phyloP scores from a whole-genome alignment of 2,797 vertebrate species.

The Sternarchorhynchus goeldii region DNA sequence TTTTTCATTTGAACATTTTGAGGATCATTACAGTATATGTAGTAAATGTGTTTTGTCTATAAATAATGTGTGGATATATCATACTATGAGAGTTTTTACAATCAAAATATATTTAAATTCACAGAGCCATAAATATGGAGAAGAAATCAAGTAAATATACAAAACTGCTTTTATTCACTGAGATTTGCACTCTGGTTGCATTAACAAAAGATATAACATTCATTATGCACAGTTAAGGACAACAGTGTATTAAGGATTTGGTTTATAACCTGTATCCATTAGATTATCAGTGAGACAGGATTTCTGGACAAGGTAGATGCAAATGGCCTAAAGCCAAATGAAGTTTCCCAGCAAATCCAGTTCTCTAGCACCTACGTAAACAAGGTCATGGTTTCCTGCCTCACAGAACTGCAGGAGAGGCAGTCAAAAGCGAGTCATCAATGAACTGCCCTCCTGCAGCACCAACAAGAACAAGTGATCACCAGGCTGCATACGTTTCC shows the following conservation, averaged over 20 bases:
- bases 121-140: not conserved
- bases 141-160: conserved; percentile 33
- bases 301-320: conserved; percentile 16
- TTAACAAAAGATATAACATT: conserved; percentile 49
- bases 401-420: conserved; percentile 23
- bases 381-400: conserved; percentile 10
- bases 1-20: not conserved
- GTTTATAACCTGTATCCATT: conserved; percentile 32
- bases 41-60: not conserved
- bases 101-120: not conserved
- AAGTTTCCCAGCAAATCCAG: conserved; percentile 14
- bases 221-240: conserved; percentile 42
- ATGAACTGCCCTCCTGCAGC: not conserved
- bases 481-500: conserved; percentile 26
- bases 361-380: not conserved
- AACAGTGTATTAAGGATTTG: conserved; percentile 7
- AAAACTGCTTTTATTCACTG: conserved; percentile 56
- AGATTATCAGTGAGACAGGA: conserved; percentile 2
- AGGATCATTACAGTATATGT: not conserved
- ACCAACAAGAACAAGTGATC: conserved; percentile 8
- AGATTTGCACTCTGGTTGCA: conserved; percentile 50
- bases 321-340: conserved; percentile 13
- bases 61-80: not conserved
- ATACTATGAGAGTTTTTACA: conserved; percentile 6
- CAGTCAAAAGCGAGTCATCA: not conserved